Percentiles rank a stretch among this genome's conserved stretches.
Conservation (phyloP, 2,113 vertebrate genomes). For the Bos indicus region DNA sequence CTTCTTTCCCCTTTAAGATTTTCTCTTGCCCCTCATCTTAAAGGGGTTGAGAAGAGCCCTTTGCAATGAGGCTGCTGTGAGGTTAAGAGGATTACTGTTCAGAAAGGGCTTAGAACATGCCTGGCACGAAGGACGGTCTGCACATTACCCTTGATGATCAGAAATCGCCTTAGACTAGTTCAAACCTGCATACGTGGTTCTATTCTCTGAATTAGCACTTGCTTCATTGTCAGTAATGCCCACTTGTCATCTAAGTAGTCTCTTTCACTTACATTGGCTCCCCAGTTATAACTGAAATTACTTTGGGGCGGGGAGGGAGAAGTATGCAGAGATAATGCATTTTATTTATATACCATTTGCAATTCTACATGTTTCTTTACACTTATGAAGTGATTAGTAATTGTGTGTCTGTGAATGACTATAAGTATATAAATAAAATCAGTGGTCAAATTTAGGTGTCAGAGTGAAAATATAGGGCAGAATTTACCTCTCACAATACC, state of each 20-base stretch:
- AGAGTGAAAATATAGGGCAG: background rate
- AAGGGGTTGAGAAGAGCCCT: background rate
- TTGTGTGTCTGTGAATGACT: background rate
- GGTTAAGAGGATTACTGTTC: background rate
- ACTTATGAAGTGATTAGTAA: background rate
- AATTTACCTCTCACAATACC: background rate
- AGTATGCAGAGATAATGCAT: fast-evolving
- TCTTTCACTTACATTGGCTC: background rate
- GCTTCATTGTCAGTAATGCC: background rate
- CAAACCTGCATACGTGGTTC: background rate
- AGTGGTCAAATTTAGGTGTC: background rate
- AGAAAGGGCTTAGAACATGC: background rate
- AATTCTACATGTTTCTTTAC: background rate
- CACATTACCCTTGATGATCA: background rate
- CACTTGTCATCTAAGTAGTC: background rate
- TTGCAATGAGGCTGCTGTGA: background rate
- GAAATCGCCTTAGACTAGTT: background rate
- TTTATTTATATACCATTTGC: background rate
- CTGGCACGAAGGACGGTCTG: fast-evolving
- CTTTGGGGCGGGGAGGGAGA: background rate
- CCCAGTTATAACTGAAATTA: background rate
- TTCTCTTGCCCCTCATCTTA: background rate
- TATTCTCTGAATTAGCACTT: background rate
- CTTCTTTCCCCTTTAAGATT: background rate
- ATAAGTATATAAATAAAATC: background rate